These are phyloP conservation scores for Cryptocheilus praepositus DNA, from an alignment of 2,888 invertebrate species.

Conservation along the genomic window DNA sequence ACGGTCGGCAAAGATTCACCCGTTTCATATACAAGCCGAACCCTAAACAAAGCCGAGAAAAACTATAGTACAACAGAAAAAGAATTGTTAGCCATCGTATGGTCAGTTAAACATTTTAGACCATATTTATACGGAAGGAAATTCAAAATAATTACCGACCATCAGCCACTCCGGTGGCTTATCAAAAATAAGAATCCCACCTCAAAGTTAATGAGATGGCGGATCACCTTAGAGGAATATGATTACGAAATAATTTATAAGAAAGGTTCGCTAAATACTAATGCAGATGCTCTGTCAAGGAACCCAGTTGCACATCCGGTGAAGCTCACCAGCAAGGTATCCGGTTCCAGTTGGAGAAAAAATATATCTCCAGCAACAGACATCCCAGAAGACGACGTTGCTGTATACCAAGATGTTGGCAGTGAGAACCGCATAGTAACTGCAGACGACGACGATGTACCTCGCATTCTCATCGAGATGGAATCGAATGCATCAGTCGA, in stretches of 20 bases:
- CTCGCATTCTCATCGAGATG: too few species aligned
- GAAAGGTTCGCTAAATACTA: constrained; percentile 56
- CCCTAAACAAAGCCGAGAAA: not conserved
- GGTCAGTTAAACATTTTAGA: not conserved
- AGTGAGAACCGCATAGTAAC: too few species aligned
- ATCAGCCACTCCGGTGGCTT: constrained; percentile 64
- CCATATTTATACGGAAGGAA: constrained; percentile 1
- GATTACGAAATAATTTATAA: constrained; percentile 63
- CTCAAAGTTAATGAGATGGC: constrained; percentile 56
- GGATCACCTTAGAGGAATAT: constrained; percentile 60
- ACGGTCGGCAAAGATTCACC: not conserved
- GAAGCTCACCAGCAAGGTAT: not conserved
- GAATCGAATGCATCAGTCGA: too few species aligned
- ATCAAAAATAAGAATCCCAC: constrained; percentile 60
- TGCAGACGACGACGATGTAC: too few species aligned
- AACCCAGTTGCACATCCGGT: too few species aligned
- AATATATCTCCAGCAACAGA: not conserved
- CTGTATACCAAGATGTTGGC: too few species aligned
- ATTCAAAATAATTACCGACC: constrained; percentile 55
- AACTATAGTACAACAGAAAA: not conserved
- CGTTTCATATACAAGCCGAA: not conserved
- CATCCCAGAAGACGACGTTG: too few species aligned
- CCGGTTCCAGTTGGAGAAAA: not conserved
- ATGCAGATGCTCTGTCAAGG: constrained; percentile 28
- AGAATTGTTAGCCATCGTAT: constrained; percentile 2